phyloP scores from a whole-genome alignment of 1,140 invertebrate genomes.

The Sycophaga agraensis region DNA sequence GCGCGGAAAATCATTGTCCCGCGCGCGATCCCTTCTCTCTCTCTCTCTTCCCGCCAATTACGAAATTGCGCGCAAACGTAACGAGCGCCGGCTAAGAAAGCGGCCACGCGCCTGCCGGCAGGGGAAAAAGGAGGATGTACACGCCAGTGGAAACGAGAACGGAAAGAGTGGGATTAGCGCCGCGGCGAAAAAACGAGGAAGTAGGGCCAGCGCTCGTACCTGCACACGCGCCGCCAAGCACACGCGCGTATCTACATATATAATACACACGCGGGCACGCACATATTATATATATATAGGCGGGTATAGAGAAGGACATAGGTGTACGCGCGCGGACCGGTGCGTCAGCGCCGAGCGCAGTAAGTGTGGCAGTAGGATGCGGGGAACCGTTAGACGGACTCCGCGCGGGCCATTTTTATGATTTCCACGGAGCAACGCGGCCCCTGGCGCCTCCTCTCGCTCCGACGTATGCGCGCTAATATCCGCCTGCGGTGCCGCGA shows the following conservation, averaged over 20 bases:
- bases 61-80: slow-evolving; percentile 3
- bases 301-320: too few relatives aligned
- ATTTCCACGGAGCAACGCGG: slow-evolving; percentile 27
- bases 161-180: background rate
- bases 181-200: too few relatives aligned
- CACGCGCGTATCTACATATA: too few relatives aligned
- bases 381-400: slow-evolving; percentile 43
- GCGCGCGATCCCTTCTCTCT: background rate
- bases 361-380: slow-evolving; percentile 52
- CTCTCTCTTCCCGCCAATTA: background rate
- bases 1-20: slow-evolving; percentile 15
- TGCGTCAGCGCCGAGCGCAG: slow-evolving; percentile 22
- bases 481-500: too few relatives aligned
- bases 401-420: slow-evolving; percentile 39
- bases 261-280: too few relatives aligned
- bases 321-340: too few relatives aligned
- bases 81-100: too few relatives aligned
- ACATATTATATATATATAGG: too few relatives aligned
- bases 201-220: too few relatives aligned
- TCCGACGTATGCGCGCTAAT: too few relatives aligned
- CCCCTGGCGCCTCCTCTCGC: background rate
- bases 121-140: slow-evolving; percentile 6
- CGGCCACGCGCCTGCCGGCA: too few relatives aligned
- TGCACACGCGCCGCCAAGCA: too few relatives aligned
- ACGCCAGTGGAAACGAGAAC: background rate